phyloP scores from a whole-genome alignment of 2,797 vertebrate genomes.

The Pipistrellus pygmaeus region DNA sequence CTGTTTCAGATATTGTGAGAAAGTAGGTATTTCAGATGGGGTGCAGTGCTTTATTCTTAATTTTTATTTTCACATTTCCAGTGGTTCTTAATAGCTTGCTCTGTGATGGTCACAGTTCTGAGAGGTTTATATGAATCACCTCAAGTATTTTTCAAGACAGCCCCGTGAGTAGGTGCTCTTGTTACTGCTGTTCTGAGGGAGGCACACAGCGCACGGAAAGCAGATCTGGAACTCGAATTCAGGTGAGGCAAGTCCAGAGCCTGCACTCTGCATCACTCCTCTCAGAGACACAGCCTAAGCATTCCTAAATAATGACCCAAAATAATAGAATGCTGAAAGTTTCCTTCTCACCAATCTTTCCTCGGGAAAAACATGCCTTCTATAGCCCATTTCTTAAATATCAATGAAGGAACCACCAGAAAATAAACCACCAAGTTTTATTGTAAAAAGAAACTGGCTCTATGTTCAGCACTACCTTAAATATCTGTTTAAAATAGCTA shows the following conservation, averaged over 20 bases:
- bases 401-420: neutral
- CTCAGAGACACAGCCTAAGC: neutral
- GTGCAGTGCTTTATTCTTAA: neutral
- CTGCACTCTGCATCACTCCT: neutral
- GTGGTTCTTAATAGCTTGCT: neutral
- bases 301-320: neutral
- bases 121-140: neutral
- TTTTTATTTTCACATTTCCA: neutral
- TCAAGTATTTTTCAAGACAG: neutral
- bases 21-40: neutral
- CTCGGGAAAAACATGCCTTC: neutral
- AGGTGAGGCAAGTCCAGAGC: neutral
- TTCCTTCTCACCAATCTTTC: neutral
- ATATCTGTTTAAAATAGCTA: neutral
- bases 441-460: neutral
- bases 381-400: neutral
- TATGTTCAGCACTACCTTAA: neutral
- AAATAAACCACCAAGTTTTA: neutral
- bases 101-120: neutral
- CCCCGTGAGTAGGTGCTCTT: fast-evolving
- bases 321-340: neutral
- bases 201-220: neutral
- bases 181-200: neutral
- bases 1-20: neutral
- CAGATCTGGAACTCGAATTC: neutral